Evolutionary conservation across 2,888 invertebrate species (phyloP).

Genomic region (Gryllus longicercus): DNA sequence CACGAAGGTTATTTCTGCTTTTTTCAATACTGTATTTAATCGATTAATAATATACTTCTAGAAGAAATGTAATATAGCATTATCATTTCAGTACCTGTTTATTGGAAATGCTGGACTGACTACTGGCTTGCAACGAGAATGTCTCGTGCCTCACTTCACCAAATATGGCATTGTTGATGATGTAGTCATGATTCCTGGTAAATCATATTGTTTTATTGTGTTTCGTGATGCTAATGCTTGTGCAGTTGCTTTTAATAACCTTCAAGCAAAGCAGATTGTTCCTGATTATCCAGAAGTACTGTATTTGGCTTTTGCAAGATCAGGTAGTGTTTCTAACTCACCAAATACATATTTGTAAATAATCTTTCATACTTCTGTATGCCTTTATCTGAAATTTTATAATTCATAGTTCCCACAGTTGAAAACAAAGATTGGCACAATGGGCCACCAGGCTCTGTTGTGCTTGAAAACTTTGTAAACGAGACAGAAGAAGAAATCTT

Average conservation of each 20-base stretch:
- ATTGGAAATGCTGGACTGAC: conserved; percentile 86
- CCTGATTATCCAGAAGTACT: conserved; percentile 57
- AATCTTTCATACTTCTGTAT: neutral
- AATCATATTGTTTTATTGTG: conserved; percentile 75
- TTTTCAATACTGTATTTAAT: conserved; percentile 1
- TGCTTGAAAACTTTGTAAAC: conserved; percentile 70
- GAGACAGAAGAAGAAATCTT: conserved; percentile 63
- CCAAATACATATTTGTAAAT: neutral
- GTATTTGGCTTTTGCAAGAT: conserved; percentile 63
- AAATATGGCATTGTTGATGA: conserved; percentile 56
- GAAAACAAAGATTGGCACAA: conserved; percentile 34
- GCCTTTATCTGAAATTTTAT: neutral
- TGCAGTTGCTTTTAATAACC: conserved; percentile 53
- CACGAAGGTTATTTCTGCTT: conserved; percentile 42
- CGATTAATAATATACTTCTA: neutral
- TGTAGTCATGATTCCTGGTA: conserved; percentile 69
- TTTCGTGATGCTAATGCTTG: conserved; percentile 57
- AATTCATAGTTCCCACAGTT: conserved; percentile 46
- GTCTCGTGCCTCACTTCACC: conserved; percentile 55
- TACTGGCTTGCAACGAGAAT: conserved; percentile 68
- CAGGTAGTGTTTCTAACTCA: conserved; percentile 48
- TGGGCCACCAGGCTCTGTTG: conserved; percentile 63
- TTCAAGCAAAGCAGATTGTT: conserved; percentile 58
- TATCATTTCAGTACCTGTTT: conserved; percentile 61
- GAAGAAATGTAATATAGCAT: conserved; percentile 31